Percentiles rank a stretch among this genome's conserved stretches.
Evolutionary conservation across 37 sponge, comb jelly and placozoan genomes (phyloP).

Genomic region (Dysidea cf. avara): DNA sequence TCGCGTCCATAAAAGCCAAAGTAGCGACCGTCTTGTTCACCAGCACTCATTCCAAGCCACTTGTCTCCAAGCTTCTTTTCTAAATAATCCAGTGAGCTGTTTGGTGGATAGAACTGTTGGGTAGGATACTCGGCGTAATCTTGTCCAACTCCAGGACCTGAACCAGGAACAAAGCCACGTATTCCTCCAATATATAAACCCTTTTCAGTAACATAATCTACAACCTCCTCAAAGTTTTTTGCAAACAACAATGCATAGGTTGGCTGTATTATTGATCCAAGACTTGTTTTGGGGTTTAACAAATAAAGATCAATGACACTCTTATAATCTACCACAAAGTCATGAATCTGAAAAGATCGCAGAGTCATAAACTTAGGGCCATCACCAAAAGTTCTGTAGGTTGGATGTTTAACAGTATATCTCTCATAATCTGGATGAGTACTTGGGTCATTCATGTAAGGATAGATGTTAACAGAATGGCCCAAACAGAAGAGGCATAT

Average conservation of each 20-base stretch:
- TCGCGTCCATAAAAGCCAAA: constrained; percentile 28
- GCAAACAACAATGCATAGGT: constrained; percentile 28
- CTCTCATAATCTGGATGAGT: constrained; percentile 47
- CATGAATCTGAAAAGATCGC: not conserved
- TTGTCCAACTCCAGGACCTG: constrained; percentile 4
- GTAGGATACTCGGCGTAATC: not conserved
- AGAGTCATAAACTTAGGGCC: constrained; percentile 44
- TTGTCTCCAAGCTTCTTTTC: constrained; percentile 14
- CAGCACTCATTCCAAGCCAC: constrained; percentile 56
- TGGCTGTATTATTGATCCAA: constrained; percentile 42
- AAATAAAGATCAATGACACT: constrained; percentile 20
- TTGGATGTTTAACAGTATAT: constrained; percentile 36
- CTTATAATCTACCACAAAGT: constrained; percentile 24
- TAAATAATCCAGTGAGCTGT: constrained; percentile 27
- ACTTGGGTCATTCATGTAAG: constrained; percentile 25
- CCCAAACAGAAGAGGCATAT: not conserved
- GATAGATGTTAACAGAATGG: constrained; percentile 23
- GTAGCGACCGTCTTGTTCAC: constrained; percentile 60
- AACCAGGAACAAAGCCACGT: constrained; percentile 40
- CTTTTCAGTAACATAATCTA: constrained; percentile 21
- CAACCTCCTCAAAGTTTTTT: constrained; percentile 23
- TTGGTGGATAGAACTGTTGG: constrained; percentile 31
- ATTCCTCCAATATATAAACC: constrained; percentile 36
- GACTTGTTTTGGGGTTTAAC: constrained; percentile 35
- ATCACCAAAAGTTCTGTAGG: constrained; percentile 6